Conservation (phyloP, 2,113 vertebrate species). For the Glareola pratincola region DNA sequence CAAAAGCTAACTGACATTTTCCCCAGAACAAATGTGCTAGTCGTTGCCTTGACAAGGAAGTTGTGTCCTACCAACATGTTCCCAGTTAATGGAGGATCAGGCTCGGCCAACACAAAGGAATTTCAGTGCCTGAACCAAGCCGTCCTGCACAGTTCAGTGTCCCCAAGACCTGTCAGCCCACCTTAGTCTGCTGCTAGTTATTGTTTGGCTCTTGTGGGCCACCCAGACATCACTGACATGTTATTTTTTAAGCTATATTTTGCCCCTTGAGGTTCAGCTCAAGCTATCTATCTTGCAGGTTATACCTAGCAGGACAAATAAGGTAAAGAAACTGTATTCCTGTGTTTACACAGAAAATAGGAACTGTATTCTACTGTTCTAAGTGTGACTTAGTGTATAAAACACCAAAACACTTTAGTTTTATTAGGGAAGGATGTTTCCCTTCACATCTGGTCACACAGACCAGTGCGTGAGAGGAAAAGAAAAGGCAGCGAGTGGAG, state of each 20-base stretch:
- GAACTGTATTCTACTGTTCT: not conserved
- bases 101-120: not conserved
- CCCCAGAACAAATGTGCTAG: not conserved
- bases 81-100: not conserved
- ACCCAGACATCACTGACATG: accelerated
- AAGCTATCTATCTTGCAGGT: not conserved
- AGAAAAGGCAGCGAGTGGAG: accelerated
- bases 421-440: not conserved
- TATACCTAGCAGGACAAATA: not conserved
- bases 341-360: not conserved
- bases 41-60: not conserved
- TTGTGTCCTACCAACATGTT: not conserved
- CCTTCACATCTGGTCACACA: not conserved
- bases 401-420: not conserved
- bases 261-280: not conserved
- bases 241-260: not conserved
- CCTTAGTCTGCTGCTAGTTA: not conserved
- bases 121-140: not conserved
- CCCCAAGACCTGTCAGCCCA: not conserved
- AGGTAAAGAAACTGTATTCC: not conserved
- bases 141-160: not conserved
- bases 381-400: not conserved
- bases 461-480: not conserved
- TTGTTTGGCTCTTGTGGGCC: not conserved
- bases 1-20: not conserved